These are phyloP conservation scores for Emydocephalus ijimae DNA, from an alignment of 2,113 vertebrate species.

Conservation along the genomic window DNA sequence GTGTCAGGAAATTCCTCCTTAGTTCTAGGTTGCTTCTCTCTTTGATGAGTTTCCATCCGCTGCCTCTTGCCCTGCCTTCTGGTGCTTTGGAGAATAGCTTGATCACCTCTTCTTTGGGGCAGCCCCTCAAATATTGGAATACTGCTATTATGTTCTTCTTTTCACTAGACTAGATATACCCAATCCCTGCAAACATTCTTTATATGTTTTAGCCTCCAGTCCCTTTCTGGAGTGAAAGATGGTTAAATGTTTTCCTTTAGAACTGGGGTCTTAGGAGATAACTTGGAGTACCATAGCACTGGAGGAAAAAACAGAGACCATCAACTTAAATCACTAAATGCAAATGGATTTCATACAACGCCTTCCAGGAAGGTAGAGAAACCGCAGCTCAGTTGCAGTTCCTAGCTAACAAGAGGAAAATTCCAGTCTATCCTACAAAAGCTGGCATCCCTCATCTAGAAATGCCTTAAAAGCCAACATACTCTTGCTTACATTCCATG, in stretches of 20 bases:
- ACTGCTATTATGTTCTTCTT: too few species aligned
- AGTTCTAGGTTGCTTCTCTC: too few species aligned
- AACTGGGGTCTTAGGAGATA: background rate
- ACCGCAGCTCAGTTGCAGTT: background rate
- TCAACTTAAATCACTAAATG: background rate
- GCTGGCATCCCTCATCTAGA: background rate
- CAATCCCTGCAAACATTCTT: too few species aligned
- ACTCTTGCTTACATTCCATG: background rate
- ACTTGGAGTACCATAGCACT: background rate
- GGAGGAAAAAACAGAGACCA: background rate
- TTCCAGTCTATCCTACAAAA: background rate
- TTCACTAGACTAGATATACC: too few species aligned
- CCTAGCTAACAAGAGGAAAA: background rate
- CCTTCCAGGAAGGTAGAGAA: background rate
- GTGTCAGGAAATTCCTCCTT: too few species aligned
- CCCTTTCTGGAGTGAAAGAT: background rate
- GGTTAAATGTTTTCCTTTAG: background rate
- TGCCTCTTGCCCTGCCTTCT: too few species aligned
- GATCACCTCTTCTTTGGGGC: too few species aligned
- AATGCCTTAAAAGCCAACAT: background rate
- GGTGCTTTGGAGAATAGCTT: too few species aligned
- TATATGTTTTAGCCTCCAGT: too few species aligned
- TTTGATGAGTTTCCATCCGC: too few species aligned
- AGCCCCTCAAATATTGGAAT: too few species aligned
- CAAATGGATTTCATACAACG: background rate